Conservation (phyloP, 2,888 invertebrate genomes). For the Athrips mouffetella region DNA sequence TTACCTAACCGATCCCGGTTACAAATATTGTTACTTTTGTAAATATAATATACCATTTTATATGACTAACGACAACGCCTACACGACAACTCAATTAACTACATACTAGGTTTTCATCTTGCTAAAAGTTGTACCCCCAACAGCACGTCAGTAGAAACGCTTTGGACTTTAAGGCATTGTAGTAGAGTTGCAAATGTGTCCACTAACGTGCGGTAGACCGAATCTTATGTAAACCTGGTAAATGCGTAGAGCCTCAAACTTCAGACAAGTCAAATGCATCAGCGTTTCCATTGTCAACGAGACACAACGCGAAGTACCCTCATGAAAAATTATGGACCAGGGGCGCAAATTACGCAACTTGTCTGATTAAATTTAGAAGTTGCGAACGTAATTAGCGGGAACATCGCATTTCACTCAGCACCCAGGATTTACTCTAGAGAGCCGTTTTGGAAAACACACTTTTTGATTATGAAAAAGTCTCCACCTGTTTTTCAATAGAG, state of each 20-base stretch:
- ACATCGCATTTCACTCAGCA: slow-evolving; percentile 75
- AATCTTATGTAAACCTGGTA: too few relatives aligned
- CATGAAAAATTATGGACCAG: slow-evolving; percentile 70
- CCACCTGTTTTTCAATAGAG: slow-evolving; percentile 20
- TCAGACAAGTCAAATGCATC: slow-evolving; percentile 8
- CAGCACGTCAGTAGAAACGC: too few relatives aligned
- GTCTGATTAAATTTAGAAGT: slow-evolving; percentile 77
- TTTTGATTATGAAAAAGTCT: slow-evolving; percentile 30
- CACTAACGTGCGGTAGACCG: too few relatives aligned
- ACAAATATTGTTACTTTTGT: too few relatives aligned
- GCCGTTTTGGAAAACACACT: slow-evolving; percentile 24
- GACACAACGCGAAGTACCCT: slow-evolving; percentile 28
- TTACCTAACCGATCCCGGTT: too few relatives aligned
- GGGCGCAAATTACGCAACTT: slow-evolving; percentile 65
- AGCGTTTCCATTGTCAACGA: slow-evolving; percentile 6
- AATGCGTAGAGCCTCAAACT: neutral
- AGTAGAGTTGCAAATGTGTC: too few relatives aligned
- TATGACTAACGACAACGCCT: too few relatives aligned
- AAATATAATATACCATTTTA: too few relatives aligned
- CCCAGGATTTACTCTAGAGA: slow-evolving; percentile 33
- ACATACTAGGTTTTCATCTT: too few relatives aligned
- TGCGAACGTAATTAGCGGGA: slow-evolving; percentile 65
- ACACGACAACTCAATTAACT: too few relatives aligned
- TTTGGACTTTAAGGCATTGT: too few relatives aligned
- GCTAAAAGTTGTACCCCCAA: too few relatives aligned